Evolutionary conservation across 1,140 invertebrate species (phyloP).

Genomic region (Caerostris extrusa): DNA sequence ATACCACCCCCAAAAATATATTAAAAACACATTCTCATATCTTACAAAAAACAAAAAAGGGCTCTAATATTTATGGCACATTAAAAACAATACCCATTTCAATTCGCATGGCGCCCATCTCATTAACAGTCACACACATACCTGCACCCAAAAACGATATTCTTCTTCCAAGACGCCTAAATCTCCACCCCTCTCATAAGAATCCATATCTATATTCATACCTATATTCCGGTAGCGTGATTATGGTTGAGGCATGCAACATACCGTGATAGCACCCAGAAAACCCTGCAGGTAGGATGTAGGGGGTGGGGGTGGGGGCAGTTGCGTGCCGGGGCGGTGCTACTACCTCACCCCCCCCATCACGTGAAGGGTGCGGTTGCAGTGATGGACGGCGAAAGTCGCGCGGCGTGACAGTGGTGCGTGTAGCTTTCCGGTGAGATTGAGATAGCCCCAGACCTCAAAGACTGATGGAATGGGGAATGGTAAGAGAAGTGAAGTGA

Average conservation of each 20-base stretch:
- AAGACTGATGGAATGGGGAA: conserved; percentile 30
- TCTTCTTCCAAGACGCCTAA: neutral
- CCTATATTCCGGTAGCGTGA: conserved; percentile 50
- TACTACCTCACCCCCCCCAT: neutral
- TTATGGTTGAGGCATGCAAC: conserved; percentile 14
- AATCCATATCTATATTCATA: conserved; percentile 53
- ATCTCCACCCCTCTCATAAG: neutral
- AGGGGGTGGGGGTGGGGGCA: neutral
- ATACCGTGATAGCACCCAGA: conserved; percentile 16
- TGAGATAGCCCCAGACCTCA: neutral
- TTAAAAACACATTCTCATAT: neutral
- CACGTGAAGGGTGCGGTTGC: conserved; percentile 17
- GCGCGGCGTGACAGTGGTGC: conserved; percentile 18
- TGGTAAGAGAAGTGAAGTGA: neutral
- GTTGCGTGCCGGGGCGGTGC: neutral
- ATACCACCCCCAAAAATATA: neutral
- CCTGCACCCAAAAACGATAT: neutral
- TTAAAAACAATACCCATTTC: neutral
- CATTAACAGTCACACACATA: neutral
- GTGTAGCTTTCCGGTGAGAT: conserved; percentile 31
- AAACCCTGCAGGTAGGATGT: neutral
- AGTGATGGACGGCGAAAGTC: conserved; percentile 32
- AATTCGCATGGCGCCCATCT: neutral
- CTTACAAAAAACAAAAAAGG: neutral
- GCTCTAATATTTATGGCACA: conserved; percentile 24